A percentile compares a stretch with the other conserved stretches of the same genome.
Conservation (phyloP, 2,797 vertebrate genomes). For the Hyperoplus immaculatus region DNA sequence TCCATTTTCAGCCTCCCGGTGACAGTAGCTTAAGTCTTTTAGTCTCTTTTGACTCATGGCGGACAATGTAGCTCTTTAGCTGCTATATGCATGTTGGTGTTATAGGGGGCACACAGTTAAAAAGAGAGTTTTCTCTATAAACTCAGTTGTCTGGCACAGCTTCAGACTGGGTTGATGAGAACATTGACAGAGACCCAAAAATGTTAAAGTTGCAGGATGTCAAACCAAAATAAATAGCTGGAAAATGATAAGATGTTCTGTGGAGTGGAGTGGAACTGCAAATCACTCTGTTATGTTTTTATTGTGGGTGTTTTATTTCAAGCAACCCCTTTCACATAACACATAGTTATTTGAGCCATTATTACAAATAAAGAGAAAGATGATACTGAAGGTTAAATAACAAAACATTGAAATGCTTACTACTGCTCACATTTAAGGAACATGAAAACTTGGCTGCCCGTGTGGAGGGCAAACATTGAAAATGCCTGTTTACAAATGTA, state of each 20-base stretch:
- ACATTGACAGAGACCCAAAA: neutral
- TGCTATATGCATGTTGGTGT: neutral
- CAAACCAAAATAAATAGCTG: neutral
- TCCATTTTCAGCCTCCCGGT: neutral
- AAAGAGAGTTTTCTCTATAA: neutral
- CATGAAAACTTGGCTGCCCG: neutral
- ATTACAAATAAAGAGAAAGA: neutral
- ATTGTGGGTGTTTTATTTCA: neutral
- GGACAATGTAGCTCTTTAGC: neutral
- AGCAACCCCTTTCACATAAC: neutral
- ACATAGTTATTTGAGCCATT: neutral
- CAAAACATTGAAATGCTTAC: neutral
- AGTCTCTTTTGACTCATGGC: neutral
- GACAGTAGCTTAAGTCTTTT: neutral
- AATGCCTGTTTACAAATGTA: too few relatives aligned
- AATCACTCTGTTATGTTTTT: neutral
- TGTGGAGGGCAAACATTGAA: neutral
- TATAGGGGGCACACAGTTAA: neutral
- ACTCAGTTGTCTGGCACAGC: neutral
- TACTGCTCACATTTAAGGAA: neutral
- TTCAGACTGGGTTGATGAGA: neutral
- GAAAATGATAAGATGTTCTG: neutral
- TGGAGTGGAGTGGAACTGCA: neutral
- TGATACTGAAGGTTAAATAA: neutral
- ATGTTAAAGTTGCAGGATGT: neutral